Evolutionary conservation across 2,888 invertebrate species (phyloP).

Genomic region (Litoditis marina): DNA sequence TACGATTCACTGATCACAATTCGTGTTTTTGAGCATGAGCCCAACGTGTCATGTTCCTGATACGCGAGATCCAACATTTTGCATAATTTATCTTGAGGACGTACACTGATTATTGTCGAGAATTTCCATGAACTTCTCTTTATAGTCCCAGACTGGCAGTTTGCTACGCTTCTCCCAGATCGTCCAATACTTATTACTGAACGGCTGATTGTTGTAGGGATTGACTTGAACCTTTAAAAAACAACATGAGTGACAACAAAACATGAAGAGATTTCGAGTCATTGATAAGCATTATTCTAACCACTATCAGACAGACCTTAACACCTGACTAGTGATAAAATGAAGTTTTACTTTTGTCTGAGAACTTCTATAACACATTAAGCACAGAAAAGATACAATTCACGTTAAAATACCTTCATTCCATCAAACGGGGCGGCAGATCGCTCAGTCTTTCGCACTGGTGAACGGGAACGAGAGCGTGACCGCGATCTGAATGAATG

Average conservation of each 20-base stretch:
- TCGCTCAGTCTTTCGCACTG: neutral
- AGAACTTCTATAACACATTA: constrained; percentile 11
- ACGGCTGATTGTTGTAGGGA: constrained; percentile 78
- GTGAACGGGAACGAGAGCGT: constrained; percentile 20
- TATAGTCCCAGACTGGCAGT: constrained; percentile 96
- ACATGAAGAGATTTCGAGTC: constrained; percentile 17
- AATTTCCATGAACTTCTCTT: constrained; percentile 86
- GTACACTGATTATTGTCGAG: constrained; percentile 79
- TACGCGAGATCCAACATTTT: too few relatives aligned
- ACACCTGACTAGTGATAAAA: too few relatives aligned
- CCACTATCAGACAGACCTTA: too few relatives aligned
- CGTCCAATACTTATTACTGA: constrained; percentile 83
- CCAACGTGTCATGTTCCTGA: too few relatives aligned
- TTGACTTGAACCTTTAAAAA: constrained; percentile 65
- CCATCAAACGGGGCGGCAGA: too few relatives aligned
- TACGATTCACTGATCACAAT: too few relatives aligned
- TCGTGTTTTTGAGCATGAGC: too few relatives aligned
- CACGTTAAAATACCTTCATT: neutral
- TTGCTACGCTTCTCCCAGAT: constrained; percentile 82
- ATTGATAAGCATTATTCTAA: too few relatives aligned
- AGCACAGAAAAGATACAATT: neutral
- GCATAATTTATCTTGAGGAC: too few relatives aligned
- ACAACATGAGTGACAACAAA: neutral
- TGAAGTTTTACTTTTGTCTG: too few relatives aligned
- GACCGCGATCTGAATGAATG: too few relatives aligned